Evolutionary conservation across 2,888 invertebrate genomes (phyloP), one percentile per base, ranked within the genome.

Genomic region (Pseudeuparius sepicola): DNA sequence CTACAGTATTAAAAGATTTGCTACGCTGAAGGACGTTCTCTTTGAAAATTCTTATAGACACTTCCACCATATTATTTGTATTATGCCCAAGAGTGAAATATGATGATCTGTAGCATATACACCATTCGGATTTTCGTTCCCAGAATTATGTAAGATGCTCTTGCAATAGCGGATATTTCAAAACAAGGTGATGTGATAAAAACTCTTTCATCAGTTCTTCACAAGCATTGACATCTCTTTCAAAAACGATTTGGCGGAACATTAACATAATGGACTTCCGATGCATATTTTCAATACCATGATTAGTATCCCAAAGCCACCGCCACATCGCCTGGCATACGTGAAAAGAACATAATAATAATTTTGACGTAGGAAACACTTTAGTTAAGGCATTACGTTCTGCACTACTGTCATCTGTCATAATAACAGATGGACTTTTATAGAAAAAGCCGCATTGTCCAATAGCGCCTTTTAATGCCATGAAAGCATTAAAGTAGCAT

Each of bases 231-330:
- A 24, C 7, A 24, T 24, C 24, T 7, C 7, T 24, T 24, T 3
- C 24, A 24, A 24, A 24, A 24, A 24, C 24, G 7, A 24, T 24
- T 24, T 24, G 4, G 24, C 24, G 24, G 24, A 24, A 24, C 24
- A 24, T 24, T 7, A 24, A 24, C 24, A 24, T 24, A 24, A 24
- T 4, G 3, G 32, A 18, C 17, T 25, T 16, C 14, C 17, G 25
- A 31, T 41, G 41, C 40, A 40, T 38, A 37, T 35, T 39, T 31
- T 27, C 24, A 17, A 14, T 18, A 2, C n/a, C n/a, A n/a, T n/a
- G n/a, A n/a, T n/a, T n/a, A n/a, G n/a, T n/a, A 17, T 35, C 30
- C 30, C 35, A 12, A 4, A 33, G 26, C 25, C 34, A 33, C 26
- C 34, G 13, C 34, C 34, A 33, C 4, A 33, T 24, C 15, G 23